Evolutionary conservation across 2,888 invertebrate species (phyloP).

Genomic region (Tetranychus truncatus): DNA sequence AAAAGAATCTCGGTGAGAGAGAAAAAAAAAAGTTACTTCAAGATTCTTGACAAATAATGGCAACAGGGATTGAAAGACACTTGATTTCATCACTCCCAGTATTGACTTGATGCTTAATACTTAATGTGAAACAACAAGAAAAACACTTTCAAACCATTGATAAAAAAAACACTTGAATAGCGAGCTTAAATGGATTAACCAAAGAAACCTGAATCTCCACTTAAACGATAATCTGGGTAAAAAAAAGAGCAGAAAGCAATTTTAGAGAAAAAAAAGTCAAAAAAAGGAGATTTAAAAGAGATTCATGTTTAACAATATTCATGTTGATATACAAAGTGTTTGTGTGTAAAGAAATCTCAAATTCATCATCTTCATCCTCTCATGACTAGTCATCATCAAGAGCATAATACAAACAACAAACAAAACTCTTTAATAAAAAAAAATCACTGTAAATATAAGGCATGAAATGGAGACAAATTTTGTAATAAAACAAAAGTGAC

Average conservation of each 20-base stretch:
- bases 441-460: too few relatives aligned
- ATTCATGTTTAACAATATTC: background rate
- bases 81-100: too few relatives aligned
- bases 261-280: too few relatives aligned
- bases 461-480: too few relatives aligned
- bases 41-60: too few relatives aligned
- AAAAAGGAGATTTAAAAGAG: too few relatives aligned
- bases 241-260: too few relatives aligned
- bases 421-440: too few relatives aligned
- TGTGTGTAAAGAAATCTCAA: background rate
- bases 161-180: background rate
- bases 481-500: too few relatives aligned
- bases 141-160: background rate
- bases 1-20: background rate
- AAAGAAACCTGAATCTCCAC: background rate
- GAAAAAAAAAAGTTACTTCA: background rate
- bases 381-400: too few relatives aligned
- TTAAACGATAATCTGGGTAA: background rate
- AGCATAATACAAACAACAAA: too few relatives aligned
- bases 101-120: background rate
- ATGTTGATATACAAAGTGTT: background rate
- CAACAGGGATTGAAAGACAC: too few relatives aligned
- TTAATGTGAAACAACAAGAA: background rate
- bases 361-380: background rate
- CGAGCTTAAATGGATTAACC: conserved; percentile 1